Percentiles rank a stretch among this genome's conserved stretches.
phyloP scores from a whole-genome alignment of 2,113 vertebrate genomes.

The Corythoichthys intestinalis region DNA sequence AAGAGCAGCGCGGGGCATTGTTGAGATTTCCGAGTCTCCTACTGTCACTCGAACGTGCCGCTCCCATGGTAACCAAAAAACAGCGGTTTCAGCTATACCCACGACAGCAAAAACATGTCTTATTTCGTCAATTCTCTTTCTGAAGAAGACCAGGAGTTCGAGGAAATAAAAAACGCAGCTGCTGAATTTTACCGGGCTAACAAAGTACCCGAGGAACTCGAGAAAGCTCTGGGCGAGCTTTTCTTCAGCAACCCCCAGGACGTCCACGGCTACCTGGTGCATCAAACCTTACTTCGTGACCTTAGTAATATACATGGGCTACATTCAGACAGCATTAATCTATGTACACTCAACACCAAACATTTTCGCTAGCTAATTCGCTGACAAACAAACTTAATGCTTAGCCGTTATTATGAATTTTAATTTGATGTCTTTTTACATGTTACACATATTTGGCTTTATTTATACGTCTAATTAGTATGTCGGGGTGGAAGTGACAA shows the following conservation, averaged over 20 bases:
- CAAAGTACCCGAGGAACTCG: conserved; percentile 66
- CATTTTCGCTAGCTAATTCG: neutral
- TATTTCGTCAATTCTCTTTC: neutral
- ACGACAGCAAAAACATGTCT: conserved; percentile 46
- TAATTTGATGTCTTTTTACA: too few relatives aligned
- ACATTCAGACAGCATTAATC: neutral
- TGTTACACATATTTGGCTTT: too few relatives aligned
- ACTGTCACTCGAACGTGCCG: conserved; percentile 17
- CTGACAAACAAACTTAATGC: too few relatives aligned
- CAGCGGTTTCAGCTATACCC: neutral
- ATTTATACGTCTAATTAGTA: too few relatives aligned
- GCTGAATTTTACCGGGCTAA: conserved; percentile 71
- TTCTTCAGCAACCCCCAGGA: conserved; percentile 68
- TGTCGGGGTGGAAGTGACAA: too few relatives aligned
- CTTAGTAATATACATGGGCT: too few relatives aligned
- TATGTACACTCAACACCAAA: neutral
- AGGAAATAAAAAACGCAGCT: conserved; percentile 54
- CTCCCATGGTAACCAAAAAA: conserved; percentile 37
- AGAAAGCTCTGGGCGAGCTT: conserved; percentile 71
- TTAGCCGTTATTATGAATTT: too few relatives aligned
- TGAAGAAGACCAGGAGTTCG: conserved; percentile 36
- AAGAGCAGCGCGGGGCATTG: neutral
- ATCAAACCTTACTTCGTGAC: neutral
- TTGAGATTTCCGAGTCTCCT: conserved; percentile 6
- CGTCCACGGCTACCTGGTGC: conserved; percentile 80